Base-by-base conservation (phyloP, 2,113 vertebrate species). In the Alethe castanea region DNA sequence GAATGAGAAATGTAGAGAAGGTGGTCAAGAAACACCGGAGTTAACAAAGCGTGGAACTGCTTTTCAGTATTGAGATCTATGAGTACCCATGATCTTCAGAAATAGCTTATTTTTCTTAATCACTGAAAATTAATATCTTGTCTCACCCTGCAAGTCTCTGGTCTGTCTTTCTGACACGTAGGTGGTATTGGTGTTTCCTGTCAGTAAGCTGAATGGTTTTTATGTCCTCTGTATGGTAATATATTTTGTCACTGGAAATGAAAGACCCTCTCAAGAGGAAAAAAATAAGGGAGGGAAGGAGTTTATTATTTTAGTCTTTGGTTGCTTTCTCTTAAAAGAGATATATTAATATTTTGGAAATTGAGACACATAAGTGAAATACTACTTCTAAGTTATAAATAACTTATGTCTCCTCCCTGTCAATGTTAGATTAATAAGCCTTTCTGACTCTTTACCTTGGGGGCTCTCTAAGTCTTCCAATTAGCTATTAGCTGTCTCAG, bases 61-160 rank as follows among this genome's bases (percentile, higher is more conserved):
- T 38, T 85, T 56, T 29, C 14, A 11, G 1, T 61, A n/a, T 60
- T 15, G 70, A 81, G 59, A 70, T 85, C 64, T 87, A 19, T 45
- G 66, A 83, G 74, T 57, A 85, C 59, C 44, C 25, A 1, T n/a
- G 33, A 78, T 82, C 52, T 90, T 52, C 72, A 71, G 47, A 83
- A 90, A 80, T 60, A 83, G 48, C 67, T 88, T 66, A 22, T 92
- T 95, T 87, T 91, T 94, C 70, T 86, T 95, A 86, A 92, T 96
- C 47, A 67, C 44, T 77, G 76, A 35, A 84, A 92, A 66, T 74
- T 31, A 92, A 67, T 94, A 66, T 45, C 33, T 67, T 88, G 84
- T 79, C 71, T 90, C 33, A 31, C 81, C 22, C 45, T 88, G 35
- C 16, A 38, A 79, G 57, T 76, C 28, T 90, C 70, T 93, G 56